Percentiles rank a stretch among this genome's conserved stretches.
These are phyloP conservation scores for Protonemura montana DNA, from an alignment of 2,888 invertebrate species.

Conservation along the genomic window DNA sequence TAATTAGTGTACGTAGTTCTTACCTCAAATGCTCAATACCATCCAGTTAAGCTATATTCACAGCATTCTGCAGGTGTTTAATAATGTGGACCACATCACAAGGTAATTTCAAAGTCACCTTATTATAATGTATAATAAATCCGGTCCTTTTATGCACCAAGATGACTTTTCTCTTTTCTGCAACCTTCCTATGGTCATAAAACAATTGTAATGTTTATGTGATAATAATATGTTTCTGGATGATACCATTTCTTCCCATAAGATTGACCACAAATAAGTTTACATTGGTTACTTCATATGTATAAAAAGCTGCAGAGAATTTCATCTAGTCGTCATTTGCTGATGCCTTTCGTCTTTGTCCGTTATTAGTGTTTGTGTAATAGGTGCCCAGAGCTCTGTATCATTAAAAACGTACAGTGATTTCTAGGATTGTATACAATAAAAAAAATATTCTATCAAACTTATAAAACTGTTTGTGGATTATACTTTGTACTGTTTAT, in stretches of 20 bases:
- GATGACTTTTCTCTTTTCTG: neutral
- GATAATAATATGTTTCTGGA: neutral
- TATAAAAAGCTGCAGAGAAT: neutral
- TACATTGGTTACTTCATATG: neutral
- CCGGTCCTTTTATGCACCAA: neutral
- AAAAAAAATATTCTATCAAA: neutral
- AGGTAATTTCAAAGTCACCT: neutral
- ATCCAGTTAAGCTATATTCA: neutral
- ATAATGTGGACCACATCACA: neutral
- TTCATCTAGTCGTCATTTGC: slow-evolving; percentile 1
- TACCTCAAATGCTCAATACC: neutral
- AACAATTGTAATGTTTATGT: neutral
- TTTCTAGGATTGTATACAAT: slow-evolving; percentile 4
- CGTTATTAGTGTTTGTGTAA: neutral
- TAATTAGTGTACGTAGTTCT: neutral
- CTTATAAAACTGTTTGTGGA: neutral
- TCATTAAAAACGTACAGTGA: neutral
- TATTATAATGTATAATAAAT: neutral
- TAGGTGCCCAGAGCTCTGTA: neutral
- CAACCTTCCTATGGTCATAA: neutral
- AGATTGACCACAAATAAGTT: neutral
- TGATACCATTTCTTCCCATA: neutral
- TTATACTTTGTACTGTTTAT: no score
- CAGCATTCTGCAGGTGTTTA: neutral
- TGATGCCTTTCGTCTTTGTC: neutral